Percentiles rank a stretch among this genome's conserved stretches.
Evolutionary conservation across 2,888 invertebrate genomes (phyloP).

Genomic region (Lepidonotus clava): DNA sequence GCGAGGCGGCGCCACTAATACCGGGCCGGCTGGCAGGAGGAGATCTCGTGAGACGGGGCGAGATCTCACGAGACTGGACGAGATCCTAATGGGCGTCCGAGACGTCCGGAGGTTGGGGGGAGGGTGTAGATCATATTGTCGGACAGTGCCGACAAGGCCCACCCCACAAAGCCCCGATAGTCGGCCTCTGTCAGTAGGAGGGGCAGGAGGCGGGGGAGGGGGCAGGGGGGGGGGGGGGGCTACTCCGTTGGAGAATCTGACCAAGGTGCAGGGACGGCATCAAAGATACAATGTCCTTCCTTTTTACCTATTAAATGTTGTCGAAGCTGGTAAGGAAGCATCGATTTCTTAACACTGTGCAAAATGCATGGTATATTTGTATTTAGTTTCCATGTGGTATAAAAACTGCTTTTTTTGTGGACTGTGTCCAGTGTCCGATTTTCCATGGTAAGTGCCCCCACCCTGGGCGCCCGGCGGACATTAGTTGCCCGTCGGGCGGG

Average conservation of each 20-base stretch:
- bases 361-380: too few species aligned
- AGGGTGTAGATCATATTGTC: slow-evolving; percentile 38
- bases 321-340: too few species aligned
- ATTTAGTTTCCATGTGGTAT: too few species aligned
- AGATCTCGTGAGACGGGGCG: background rate
- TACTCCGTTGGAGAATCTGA: too few species aligned
- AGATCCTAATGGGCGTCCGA: slow-evolving; percentile 33
- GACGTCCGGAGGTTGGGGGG: slow-evolving; percentile 6
- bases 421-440: too few species aligned
- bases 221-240: background rate
- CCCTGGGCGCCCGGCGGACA: background rate
- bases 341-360: too few species aligned
- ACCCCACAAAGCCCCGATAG: slow-evolving; percentile 22
- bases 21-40: background rate
- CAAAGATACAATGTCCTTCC: too few species aligned
- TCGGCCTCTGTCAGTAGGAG: slow-evolving; percentile 2
- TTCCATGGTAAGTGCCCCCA: too few species aligned
- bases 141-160: background rate
- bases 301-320: too few species aligned
- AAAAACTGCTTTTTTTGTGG: too few species aligned
- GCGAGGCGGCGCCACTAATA: background rate
- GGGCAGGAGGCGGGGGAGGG: background rate
- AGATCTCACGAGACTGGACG: slow-evolving; percentile 12
- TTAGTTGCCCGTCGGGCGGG: background rate
- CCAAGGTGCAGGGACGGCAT: too few species aligned